These are phyloP conservation scores for Agrochola macilenta DNA, from an alignment of 2,888 invertebrate genomes.

Conservation along the genomic window DNA sequence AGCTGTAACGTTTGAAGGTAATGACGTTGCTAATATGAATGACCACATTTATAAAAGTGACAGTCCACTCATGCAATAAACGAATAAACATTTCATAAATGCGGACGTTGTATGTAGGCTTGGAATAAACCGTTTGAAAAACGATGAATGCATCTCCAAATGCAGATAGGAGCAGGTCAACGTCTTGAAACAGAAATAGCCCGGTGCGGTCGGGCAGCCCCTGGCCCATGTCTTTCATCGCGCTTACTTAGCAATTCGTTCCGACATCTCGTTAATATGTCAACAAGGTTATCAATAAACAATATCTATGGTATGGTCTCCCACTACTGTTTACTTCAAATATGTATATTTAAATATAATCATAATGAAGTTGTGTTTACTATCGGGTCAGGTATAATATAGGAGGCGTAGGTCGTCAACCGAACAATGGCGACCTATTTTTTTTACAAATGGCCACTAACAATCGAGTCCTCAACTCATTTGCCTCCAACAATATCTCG, in stretches of 20 bases:
- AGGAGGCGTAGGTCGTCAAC: conserved; percentile 79
- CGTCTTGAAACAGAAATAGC: conserved; percentile 87
- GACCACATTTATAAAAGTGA: conserved; percentile 50
- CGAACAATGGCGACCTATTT: conserved; percentile 83
- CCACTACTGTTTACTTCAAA: conserved; percentile 76
- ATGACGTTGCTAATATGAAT: conserved; percentile 61
- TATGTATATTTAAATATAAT: conserved; percentile 63
- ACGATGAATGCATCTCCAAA: conserved; percentile 76
- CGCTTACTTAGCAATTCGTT: conserved; percentile 83
- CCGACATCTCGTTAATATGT: conserved; percentile 87
- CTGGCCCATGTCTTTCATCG: conserved; percentile 86
- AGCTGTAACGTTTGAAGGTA: conserved; percentile 58
- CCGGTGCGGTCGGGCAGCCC: conserved; percentile 76
- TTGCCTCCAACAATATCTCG: conserved; percentile 80
- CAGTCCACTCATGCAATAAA: conserved; percentile 37
- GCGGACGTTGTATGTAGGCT: conserved; percentile 42
- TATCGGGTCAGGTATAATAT: conserved; percentile 69
- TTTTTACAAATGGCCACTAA: conserved; percentile 79
- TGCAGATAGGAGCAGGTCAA: conserved; percentile 83
- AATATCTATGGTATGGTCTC: conserved; percentile 73
- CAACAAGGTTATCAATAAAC: conserved; percentile 86
- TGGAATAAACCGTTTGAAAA: conserved; percentile 60
- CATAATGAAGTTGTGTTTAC: conserved; percentile 67
- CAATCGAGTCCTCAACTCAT: conserved; percentile 81
- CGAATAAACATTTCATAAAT: conserved; percentile 33